These are phyloP conservation scores for Caenorhabditis uteleia DNA, from an alignment of 2,888 invertebrate species.

Conservation along the genomic window DNA sequence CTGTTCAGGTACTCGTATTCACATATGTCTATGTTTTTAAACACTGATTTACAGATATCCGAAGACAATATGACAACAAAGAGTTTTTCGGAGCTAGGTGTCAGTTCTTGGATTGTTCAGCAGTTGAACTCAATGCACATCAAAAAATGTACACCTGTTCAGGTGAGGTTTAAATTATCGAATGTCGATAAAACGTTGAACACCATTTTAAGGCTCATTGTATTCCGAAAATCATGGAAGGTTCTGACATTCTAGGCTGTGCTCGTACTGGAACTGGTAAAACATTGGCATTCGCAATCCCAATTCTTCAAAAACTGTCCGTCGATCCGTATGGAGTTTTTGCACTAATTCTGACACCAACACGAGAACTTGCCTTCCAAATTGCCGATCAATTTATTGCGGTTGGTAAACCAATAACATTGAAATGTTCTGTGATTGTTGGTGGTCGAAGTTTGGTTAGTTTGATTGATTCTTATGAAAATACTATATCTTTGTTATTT, in stretches of 20 bases:
- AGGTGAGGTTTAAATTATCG: slow-evolving; percentile 21
- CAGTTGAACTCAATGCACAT: slow-evolving; percentile 60
- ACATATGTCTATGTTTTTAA: too few species aligned
- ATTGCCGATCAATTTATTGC: slow-evolving; percentile 88
- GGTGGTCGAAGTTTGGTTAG: slow-evolving; percentile 74
- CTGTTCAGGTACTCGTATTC: too few species aligned
- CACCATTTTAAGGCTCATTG: slow-evolving; percentile 51
- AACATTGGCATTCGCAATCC: slow-evolving; percentile 88
- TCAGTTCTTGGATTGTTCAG: slow-evolving; percentile 58
- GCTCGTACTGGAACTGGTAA: slow-evolving; percentile 98
- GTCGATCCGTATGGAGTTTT: slow-evolving; percentile 96
- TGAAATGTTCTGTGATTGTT: slow-evolving; percentile 86
- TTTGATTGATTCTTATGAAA: slow-evolving; percentile 71
- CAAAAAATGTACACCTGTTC: slow-evolving; percentile 63
- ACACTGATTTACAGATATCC: too few species aligned
- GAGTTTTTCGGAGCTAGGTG: slow-evolving; percentile 55
- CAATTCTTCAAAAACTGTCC: slow-evolving; percentile 74
- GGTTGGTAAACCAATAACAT: slow-evolving; percentile 85
- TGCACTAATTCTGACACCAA: slow-evolving; percentile 91
- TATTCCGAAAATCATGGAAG: slow-evolving; percentile 70
- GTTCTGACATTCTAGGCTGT: slow-evolving; percentile 87
- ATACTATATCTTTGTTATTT: background rate
- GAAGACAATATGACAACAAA: slow-evolving; percentile 25
- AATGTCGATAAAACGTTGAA: background rate
- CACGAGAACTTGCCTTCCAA: slow-evolving; percentile 72